These are phyloP conservation scores for Congeria kusceri DNA, from an alignment of 2,888 invertebrate genomes.

Conservation along the genomic window DNA sequence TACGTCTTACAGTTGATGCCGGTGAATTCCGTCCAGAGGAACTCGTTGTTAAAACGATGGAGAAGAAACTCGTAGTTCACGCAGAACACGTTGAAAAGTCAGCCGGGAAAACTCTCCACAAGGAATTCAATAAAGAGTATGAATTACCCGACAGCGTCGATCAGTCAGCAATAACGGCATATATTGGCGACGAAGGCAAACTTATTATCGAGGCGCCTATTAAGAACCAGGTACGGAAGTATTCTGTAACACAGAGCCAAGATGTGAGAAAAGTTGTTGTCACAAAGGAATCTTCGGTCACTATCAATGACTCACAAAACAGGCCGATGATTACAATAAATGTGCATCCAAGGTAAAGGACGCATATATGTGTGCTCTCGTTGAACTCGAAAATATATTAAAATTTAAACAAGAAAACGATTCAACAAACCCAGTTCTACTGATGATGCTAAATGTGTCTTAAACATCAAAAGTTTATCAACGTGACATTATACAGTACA, in stretches of 20 bases:
- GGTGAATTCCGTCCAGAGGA: constrained; percentile 84
- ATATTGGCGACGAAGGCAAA: constrained; percentile 83
- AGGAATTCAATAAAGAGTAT: constrained; percentile 85
- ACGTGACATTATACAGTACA: too few species aligned
- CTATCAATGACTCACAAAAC: constrained; percentile 77
- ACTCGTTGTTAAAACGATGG: constrained; percentile 84
- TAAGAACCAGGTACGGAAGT: constrained; percentile 75
- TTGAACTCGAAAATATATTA: too few species aligned
- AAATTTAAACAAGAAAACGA: too few species aligned
- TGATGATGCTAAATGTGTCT: too few species aligned
- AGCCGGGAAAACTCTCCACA: constrained; percentile 82
- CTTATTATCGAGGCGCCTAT: constrained; percentile 84
- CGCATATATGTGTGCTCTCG: too few species aligned
- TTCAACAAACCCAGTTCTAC: too few species aligned
- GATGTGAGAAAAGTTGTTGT: constrained; percentile 80
- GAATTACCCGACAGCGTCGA: constrained; percentile 84
- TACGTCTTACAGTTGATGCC: constrained; percentile 80
- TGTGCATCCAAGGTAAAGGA: constrained; percentile 75
- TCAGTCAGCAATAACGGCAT: constrained; percentile 83
- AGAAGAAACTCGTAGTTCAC: constrained; percentile 82
- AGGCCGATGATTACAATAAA: constrained; percentile 81
- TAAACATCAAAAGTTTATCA: too few species aligned
- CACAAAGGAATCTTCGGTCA: constrained; percentile 79
- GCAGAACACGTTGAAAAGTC: constrained; percentile 84
- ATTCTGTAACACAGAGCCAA: constrained; percentile 80